A percentile compares a stretch with the other conserved stretches of the same genome.
Evolutionary conservation across 2,888 invertebrate species (phyloP).

Genomic region (Plebejus argus): DNA sequence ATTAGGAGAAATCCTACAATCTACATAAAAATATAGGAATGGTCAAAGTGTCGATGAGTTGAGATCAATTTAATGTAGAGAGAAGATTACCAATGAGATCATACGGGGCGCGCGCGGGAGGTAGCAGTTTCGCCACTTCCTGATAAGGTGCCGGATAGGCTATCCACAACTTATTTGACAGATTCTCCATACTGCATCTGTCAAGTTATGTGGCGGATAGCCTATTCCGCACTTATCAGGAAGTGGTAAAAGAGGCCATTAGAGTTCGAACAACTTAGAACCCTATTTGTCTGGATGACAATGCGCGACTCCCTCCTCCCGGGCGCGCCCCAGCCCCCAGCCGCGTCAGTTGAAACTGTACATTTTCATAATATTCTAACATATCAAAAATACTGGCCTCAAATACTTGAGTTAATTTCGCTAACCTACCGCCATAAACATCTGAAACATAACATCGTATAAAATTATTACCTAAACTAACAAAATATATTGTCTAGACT

Average conservation of each 20-base stretch:
- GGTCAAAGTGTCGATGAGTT: conserved; percentile 36
- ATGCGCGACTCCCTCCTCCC: background rate
- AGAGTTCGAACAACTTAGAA: too few relatives aligned
- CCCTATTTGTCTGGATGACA: too few relatives aligned
- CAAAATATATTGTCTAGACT: background rate
- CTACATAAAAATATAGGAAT: conserved; percentile 23
- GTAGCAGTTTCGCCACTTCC: too few relatives aligned
- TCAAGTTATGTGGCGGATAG: too few relatives aligned
- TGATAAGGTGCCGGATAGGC: too few relatives aligned
- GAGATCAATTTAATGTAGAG: conserved; percentile 42
- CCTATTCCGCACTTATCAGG: too few relatives aligned
- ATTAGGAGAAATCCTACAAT: background rate
- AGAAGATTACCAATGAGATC: conserved; percentile 63
- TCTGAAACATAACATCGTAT: conserved; percentile 38
- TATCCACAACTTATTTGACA: too few relatives aligned
- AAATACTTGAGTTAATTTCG: conserved; percentile 46
- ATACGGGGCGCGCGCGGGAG: conserved; percentile 40
- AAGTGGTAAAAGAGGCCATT: too few relatives aligned
- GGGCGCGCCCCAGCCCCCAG: background rate
- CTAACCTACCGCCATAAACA: conserved; percentile 37
- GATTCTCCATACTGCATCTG: too few relatives aligned
- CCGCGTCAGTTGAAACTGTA: conserved; percentile 20
- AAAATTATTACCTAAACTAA: conserved; percentile 30
- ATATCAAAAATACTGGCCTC: conserved; percentile 72
- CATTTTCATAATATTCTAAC: conserved; percentile 46